These are phyloP conservation scores for Drosophila athabasca DNA, from an alignment of 1,140 invertebrate genomes.

Conservation along the genomic window DNA sequence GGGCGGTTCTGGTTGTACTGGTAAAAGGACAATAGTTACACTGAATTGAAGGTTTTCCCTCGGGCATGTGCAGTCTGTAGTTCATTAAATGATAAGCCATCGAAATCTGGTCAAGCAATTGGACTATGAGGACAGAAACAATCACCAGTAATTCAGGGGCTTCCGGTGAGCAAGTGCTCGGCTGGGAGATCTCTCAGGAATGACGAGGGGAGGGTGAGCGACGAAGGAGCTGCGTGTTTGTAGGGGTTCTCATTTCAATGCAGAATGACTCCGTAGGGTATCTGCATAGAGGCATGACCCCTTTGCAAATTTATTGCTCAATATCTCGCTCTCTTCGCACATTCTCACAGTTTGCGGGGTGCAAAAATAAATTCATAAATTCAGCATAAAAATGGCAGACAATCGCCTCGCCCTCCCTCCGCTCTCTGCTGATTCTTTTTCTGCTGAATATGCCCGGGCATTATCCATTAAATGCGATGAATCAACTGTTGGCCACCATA, in stretches of 20 bases:
- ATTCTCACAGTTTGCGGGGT: constrained; percentile 5
- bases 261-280: not conserved
- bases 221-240: constrained; percentile 31
- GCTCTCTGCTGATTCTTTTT: constrained; percentile 39
- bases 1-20: constrained; percentile 1
- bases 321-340: constrained; percentile 34
- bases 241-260: not conserved
- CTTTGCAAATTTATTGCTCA: constrained; percentile 38
- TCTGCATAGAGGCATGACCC: constrained; percentile 38
- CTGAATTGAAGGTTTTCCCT: constrained; percentile 36
- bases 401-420: constrained; percentile 38
- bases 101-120: constrained; percentile 54
- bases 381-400: constrained; percentile 35
- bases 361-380: constrained; percentile 48
- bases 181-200: not conserved
- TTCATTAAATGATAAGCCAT: constrained; percentile 81
- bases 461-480: constrained; percentile 80
- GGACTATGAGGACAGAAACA: constrained; percentile 31
- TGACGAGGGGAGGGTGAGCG: not conserved
- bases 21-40: constrained; percentile 34
- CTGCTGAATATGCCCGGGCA: constrained; percentile 63
- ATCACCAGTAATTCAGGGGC: constrained; percentile 35
- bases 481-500: constrained; percentile 76
- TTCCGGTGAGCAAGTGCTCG: not conserved
- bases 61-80: constrained; percentile 23